A percentile compares a stretch with the other conserved stretches of the same genome.
Conservation (phyloP, 2,797 vertebrate genomes). For the Buceros bicornis region DNA sequence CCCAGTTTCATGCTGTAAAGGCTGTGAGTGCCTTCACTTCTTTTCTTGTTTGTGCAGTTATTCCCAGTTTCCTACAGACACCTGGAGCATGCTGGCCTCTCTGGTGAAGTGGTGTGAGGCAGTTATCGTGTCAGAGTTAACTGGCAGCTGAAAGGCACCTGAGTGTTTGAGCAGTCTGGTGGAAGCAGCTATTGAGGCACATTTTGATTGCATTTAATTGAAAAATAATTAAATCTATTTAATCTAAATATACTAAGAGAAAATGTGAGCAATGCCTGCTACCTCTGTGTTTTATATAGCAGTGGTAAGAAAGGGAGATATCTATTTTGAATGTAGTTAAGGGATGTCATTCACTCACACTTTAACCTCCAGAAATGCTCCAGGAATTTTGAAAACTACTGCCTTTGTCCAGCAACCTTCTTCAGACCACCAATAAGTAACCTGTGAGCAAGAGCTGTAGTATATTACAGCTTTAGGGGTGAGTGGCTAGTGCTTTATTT, state of each 20-base stretch:
- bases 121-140: neutral
- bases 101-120: neutral
- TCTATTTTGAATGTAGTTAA: neutral
- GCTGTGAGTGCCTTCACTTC: neutral
- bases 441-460: neutral
- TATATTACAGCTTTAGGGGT: neutral
- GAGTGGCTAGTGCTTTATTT: constrained; percentile 20
- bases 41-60: neutral
- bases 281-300: neutral
- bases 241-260: neutral
- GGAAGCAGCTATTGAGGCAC: neutral
- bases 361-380: neutral
- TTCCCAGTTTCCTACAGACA: neutral
- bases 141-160: neutral
- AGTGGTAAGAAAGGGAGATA: neutral
- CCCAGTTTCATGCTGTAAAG: neutral
- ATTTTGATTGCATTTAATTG: neutral
- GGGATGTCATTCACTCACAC: neutral
- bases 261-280: neutral
- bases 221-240: neutral
- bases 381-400: neutral
- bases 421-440: neutral
- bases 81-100: neutral
- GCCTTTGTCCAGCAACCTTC: neutral
- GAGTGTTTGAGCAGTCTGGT: neutral